Conservation (phyloP, 2,797 vertebrate genomes). For the Cuculus canorus region DNA sequence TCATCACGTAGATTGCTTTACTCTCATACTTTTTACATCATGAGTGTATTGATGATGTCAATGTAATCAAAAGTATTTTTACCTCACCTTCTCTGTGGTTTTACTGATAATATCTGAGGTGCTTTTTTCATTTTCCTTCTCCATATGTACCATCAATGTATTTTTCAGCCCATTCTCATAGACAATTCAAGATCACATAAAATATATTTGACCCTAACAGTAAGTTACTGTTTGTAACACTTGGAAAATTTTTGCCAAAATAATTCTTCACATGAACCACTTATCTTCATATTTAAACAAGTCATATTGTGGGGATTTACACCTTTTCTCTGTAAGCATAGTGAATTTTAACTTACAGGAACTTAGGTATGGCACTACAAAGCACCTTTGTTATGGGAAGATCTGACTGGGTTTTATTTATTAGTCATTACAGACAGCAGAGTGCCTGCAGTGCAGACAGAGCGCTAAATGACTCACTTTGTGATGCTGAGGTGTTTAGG, state of each 20-base stretch:
- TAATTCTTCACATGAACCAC: fast-evolving
- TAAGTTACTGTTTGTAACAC: background rate
- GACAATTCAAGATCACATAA: background rate
- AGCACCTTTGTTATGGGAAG: background rate
- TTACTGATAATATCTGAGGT: background rate
- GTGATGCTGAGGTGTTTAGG: background rate
- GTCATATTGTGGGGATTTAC: background rate
- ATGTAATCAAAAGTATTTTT: background rate
- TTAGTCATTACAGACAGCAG: background rate
- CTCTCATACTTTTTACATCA: background rate
- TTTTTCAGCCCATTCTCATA: background rate
- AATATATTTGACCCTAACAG: background rate
- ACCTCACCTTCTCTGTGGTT: background rate
- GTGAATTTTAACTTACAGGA: background rate
- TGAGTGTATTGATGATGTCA: background rate
- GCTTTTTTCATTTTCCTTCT: background rate
- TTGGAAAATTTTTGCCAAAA: background rate
- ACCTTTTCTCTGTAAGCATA: background rate
- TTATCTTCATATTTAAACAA: background rate
- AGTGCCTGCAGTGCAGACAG: background rate
- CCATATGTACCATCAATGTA: background rate
- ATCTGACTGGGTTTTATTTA: background rate
- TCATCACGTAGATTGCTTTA: background rate
- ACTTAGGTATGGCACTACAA: background rate
- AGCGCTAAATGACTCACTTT: background rate